phyloP scores from a whole-genome alignment of 2,113 vertebrate species.

The Myanophis thanlyinensis region DNA sequence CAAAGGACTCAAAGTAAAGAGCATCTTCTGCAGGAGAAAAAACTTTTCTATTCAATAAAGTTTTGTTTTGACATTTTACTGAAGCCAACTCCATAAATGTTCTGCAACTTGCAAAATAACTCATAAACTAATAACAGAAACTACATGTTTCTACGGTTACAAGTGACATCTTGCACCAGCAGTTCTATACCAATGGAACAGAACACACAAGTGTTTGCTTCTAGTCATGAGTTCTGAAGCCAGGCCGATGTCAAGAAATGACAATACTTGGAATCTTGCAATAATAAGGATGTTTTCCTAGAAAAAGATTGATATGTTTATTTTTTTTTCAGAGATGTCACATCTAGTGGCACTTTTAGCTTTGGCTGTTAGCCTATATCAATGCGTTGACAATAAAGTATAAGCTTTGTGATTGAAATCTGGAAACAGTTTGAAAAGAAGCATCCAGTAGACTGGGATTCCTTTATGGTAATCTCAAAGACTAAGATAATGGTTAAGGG shows the following conservation, averaged over 20 bases:
- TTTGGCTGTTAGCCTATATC: not conserved
- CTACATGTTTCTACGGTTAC: not conserved
- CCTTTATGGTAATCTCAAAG: not conserved
- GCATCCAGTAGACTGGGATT: not conserved
- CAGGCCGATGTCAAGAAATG: not conserved
- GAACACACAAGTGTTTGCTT: not conserved
- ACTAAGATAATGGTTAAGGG: not conserved
- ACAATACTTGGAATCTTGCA: not conserved
- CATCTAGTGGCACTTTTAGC: not conserved
- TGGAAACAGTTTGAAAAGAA: not conserved
- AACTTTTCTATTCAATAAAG: not conserved
- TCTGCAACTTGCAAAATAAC: not conserved
- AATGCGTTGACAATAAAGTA: not conserved
- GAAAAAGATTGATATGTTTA: not conserved
- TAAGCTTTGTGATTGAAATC: not conserved
- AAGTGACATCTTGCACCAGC: not conserved
- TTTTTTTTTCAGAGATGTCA: not conserved
- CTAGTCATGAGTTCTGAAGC: not conserved
- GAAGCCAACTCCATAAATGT: not conserved
- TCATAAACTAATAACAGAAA: not conserved
- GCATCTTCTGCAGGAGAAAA: too few species aligned
- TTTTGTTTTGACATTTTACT: not conserved
- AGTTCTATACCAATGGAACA: not conserved
- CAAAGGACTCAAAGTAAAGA: too few species aligned
- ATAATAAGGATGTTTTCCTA: not conserved